Percentiles rank a stretch among this genome's conserved stretches.
phyloP scores from a whole-genome alignment of 2,888 invertebrate genomes.

The Parasteatoda lunata region DNA sequence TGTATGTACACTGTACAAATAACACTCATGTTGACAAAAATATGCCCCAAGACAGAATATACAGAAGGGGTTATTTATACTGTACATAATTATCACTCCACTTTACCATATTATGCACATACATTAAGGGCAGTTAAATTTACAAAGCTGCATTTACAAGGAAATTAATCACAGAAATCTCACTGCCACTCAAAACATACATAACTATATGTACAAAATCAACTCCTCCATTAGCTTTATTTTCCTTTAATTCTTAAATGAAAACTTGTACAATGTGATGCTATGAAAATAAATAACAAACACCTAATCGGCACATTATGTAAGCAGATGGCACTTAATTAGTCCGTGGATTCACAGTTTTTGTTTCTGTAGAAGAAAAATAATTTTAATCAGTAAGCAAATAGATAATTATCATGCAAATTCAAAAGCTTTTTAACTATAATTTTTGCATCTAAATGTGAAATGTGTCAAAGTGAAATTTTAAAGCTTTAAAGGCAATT shows the following conservation, averaged over 20 bases:
- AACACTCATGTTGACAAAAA: conserved; percentile 65
- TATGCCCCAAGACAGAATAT: conserved; percentile 57
- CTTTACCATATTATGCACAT: conserved; percentile 54
- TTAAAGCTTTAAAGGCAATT: too few species aligned
- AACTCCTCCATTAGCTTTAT: conserved; percentile 31
- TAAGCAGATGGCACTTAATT: conserved; percentile 61
- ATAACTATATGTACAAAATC: conserved; percentile 51
- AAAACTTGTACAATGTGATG: conserved; percentile 36
- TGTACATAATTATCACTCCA: conserved; percentile 62
- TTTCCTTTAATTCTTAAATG: conserved; percentile 51
- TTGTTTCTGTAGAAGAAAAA: conserved; percentile 52
- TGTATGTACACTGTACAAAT: conserved; percentile 64
- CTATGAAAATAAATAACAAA: conserved; percentile 63
- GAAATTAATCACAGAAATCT: conserved; percentile 62
- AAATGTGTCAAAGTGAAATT: too few species aligned
- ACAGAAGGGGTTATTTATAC: conserved; percentile 63
- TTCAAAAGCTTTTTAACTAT: background rate
- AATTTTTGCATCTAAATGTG: background rate
- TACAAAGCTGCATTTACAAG: conserved; percentile 46
- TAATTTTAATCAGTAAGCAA: background rate
- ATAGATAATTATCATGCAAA: background rate
- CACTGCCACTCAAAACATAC: conserved; percentile 53
- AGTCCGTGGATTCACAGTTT: conserved; percentile 59
- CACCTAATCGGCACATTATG: conserved; percentile 52
- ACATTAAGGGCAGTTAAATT: conserved; percentile 56